A percentile compares a stretch with the other conserved stretches of the same genome.
Evolutionary conservation across 92 coral and sea anemone species (phyloP).

Genomic region (Umimayanthus chanpuru): DNA sequence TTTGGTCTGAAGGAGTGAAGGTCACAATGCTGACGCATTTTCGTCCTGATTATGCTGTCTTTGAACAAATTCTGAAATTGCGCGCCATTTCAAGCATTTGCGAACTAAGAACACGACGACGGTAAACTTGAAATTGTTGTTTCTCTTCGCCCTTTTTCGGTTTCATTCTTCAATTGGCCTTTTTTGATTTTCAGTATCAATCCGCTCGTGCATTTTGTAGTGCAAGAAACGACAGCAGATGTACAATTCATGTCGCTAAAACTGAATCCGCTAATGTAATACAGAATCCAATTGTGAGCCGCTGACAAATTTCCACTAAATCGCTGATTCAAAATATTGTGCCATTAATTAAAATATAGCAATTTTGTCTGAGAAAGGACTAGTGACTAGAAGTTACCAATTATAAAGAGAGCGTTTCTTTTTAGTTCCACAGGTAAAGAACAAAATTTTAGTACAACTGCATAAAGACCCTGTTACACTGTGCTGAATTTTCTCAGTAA

Average conservation of each 20-base stretch:
- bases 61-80: not conserved
- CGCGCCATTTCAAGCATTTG: not conserved
- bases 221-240: conserved; percentile 13
- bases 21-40: not conserved
- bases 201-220: not conserved
- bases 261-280: not conserved
- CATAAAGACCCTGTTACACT: no score
- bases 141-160: conserved; percentile 5
- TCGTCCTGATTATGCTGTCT: not conserved
- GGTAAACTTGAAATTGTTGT: conserved; percentile 12
- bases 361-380: no score
- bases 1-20: no score
- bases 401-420: no score
- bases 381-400: no score
- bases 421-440: no score
- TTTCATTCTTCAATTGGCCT: conserved; percentile 8
- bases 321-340: no score
- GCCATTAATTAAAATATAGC: no score
- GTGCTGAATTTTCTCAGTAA: no score
- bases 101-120: not conserved
- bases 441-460: no score
- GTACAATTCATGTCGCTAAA: not conserved
- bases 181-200: conserved; percentile 1
- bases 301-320: no score
- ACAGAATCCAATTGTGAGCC: no score